These are phyloP conservation scores for Jaculus jaculus DNA, from an alignment of 2,113 vertebrate genomes.

Conservation along the genomic window DNA sequence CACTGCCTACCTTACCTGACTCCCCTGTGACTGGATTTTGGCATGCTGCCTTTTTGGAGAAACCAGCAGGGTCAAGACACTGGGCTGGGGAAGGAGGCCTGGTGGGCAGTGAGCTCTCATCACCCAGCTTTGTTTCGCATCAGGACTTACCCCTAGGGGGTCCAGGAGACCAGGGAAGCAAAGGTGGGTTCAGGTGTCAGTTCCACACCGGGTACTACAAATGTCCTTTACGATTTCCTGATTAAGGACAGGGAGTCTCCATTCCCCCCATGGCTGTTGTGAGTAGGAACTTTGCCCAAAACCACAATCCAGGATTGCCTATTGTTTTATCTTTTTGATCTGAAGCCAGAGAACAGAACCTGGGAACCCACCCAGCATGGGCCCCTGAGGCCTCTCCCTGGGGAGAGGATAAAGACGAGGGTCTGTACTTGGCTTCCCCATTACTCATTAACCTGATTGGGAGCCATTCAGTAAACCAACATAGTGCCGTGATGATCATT, in stretches of 20 bases:
- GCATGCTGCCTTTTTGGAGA: neutral
- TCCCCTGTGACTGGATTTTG: neutral
- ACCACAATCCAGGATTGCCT: neutral
- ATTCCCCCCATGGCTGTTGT: neutral
- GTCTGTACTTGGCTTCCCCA: neutral
- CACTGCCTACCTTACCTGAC: neutral
- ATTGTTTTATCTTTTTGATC: neutral
- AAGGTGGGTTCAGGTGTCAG: neutral
- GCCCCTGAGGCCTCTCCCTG: neutral
- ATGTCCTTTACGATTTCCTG: neutral
- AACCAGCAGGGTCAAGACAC: neutral
- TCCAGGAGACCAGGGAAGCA: neutral
- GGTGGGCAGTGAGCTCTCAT: neutral
- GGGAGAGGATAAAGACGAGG: neutral
- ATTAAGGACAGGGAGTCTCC: neutral
- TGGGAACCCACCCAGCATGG: neutral
- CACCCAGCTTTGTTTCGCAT: neutral
- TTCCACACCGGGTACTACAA: accelerated
- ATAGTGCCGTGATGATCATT: slow-evolving; percentile 35
- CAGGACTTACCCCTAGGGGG: too few relatives aligned
- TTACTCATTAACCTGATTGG: slow-evolving; percentile 77
- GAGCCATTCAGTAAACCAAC: slow-evolving; percentile 61
- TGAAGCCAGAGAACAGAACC: neutral
- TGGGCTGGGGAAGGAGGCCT: neutral
- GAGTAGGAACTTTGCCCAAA: neutral